These are phyloP conservation scores for Alentia gelatinosa DNA, from an alignment of 2,888 invertebrate species.

Conservation along the genomic window DNA sequence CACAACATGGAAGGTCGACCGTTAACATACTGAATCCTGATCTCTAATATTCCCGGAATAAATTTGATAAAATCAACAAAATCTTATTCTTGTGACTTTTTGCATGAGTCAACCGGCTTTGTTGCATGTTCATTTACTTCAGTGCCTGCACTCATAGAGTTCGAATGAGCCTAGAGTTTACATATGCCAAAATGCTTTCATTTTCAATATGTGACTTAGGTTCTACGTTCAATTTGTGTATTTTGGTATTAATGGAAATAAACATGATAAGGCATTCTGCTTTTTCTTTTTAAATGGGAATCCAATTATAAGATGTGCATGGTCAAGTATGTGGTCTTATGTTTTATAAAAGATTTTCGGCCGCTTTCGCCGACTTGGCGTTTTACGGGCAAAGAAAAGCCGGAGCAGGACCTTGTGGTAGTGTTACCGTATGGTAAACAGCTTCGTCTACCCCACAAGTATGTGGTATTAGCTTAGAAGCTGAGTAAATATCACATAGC, in stretches of 20 bases:
- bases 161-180: neutral
- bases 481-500: too few relatives aligned
- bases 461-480: too few relatives aligned
- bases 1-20: neutral
- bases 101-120: neutral
- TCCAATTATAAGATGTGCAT: too few relatives aligned
- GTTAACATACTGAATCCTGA: neutral
- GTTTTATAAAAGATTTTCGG: too few relatives aligned
- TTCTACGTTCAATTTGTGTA: neutral
- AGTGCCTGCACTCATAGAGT: neutral
- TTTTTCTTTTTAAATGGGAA: too few relatives aligned
- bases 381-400: too few relatives aligned
- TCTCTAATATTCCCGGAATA: constrained; percentile 3
- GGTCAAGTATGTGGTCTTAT: too few relatives aligned
- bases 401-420: too few relatives aligned
- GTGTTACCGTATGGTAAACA: too few relatives aligned
- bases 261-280: neutral
- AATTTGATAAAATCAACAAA: neutral
- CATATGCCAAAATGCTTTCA: neutral
- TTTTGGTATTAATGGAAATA: neutral
- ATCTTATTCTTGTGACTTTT: neutral
- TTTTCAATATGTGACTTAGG: neutral
- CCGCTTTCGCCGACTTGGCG: too few relatives aligned
- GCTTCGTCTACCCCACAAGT: too few relatives aligned
- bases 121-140: neutral